Evolutionary conservation across 1,140 invertebrate genomes (phyloP).

Genomic region (Anoplolepis gracilipes): DNA sequence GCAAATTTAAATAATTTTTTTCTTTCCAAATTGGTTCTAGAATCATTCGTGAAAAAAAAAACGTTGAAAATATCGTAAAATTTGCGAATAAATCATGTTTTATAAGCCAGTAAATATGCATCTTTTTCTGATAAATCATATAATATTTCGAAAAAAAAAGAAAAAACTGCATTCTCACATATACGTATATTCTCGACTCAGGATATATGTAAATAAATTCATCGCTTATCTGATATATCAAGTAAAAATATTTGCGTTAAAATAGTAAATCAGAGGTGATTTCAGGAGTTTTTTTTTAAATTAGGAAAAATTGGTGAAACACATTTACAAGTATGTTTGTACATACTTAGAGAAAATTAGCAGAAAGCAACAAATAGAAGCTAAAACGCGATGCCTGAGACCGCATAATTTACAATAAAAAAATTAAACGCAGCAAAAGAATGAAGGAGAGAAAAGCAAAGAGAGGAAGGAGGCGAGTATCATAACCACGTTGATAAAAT

Average conservation of each 20-base stretch:
- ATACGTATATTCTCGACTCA: constrained; percentile 15
- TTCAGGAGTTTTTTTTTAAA: constrained; percentile 4
- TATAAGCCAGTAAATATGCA: neutral
- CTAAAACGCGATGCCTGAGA: neutral
- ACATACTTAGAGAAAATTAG: constrained; percentile 27
- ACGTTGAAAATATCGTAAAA: constrained; percentile 1
- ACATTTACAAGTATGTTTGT: neutral
- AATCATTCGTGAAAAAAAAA: constrained; percentile 20
- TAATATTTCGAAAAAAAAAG: constrained; percentile 23
- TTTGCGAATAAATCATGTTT: constrained; percentile 14
- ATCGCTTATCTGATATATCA: neutral
- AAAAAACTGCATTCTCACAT: neutral
- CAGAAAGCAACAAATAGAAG: neutral
- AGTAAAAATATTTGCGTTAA: neutral
- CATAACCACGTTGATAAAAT: constrained; percentile 70
- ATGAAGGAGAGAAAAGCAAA: neutral
- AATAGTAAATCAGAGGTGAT: neutral
- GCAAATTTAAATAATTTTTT: constrained; percentile 64
- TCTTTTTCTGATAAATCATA: constrained; percentile 15
- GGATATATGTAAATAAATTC: neutral
- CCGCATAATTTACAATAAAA: constrained; percentile 42
- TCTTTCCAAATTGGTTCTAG: neutral
- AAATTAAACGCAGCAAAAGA: neutral
- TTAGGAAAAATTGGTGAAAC: neutral
- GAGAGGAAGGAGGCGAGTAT: constrained; percentile 38